Evolutionary conservation across 1,140 invertebrate genomes (phyloP).

Genomic region (Drosophila auraria): DNA sequence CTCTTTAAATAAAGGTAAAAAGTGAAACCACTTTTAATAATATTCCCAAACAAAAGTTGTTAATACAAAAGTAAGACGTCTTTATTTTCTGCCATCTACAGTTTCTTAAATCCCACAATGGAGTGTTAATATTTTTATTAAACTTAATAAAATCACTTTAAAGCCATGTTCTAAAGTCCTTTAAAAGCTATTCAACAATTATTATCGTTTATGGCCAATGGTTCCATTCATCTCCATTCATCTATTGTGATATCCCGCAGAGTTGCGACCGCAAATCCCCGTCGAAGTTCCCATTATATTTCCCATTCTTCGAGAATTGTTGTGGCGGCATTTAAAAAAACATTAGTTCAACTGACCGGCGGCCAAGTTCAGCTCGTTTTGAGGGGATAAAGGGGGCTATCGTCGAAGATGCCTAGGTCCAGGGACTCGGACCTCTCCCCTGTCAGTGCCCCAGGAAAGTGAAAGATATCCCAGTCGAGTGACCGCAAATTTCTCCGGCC

Average conservation of each 20-base stretch:
- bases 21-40: too few species aligned
- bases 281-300: slow-evolving; percentile 34
- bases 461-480: slow-evolving; percentile 52
- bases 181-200: slow-evolving; percentile 4
- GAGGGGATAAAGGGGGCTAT: not conserved
- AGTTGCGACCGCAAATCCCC: slow-evolving; percentile 43
- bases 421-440: not conserved
- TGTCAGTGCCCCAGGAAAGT: slow-evolving; percentile 7
- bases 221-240: slow-evolving; percentile 7
- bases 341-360: slow-evolving; percentile 60
- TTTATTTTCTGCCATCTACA: too few species aligned
- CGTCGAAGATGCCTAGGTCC: slow-evolving; percentile 15
- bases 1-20: too few species aligned
- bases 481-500: slow-evolving; percentile 48
- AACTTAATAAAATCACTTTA: too few species aligned
- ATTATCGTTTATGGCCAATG: slow-evolving; percentile 18
- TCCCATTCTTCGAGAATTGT: slow-evolving; percentile 20
- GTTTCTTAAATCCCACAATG: too few species aligned
- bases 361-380: slow-evolving; percentile 48
- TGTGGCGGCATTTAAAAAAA: slow-evolving; percentile 72
- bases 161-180: too few species aligned
- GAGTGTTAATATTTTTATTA: too few species aligned
- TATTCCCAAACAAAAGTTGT: too few species aligned
- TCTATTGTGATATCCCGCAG: slow-evolving; percentile 41
- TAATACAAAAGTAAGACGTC: too few species aligned